A percentile compares a stretch with the other conserved stretches of the same genome.
Evolutionary conservation across 2,888 invertebrate genomes (phyloP).

Genomic region (Drosophila falleni): DNA sequence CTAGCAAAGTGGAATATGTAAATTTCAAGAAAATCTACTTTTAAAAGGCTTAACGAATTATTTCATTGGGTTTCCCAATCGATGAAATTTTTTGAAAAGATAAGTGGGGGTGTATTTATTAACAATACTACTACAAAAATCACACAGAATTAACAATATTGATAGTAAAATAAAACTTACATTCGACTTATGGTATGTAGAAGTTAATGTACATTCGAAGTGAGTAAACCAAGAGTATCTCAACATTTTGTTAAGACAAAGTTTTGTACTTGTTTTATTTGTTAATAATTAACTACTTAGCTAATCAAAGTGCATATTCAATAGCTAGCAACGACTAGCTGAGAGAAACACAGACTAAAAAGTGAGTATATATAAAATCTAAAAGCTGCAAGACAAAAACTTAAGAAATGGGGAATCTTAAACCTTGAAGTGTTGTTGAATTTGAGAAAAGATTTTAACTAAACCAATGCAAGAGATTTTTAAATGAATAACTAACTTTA

Average conservation of each 20-base stretch:
- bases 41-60: neutral
- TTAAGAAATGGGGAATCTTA: neutral
- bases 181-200: too few species aligned
- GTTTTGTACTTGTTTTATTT: neutral
- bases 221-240: neutral
- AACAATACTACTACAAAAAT: too few species aligned
- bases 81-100: too few species aligned
- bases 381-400: neutral
- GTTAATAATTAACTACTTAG: constrained; percentile 19
- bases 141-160: too few species aligned
- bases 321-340: neutral
- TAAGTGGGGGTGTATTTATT: too few species aligned
- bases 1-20: too few species aligned
- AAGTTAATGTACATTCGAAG: neutral
- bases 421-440: neutral
- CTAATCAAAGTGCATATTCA: constrained; percentile 18
- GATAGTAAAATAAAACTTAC: too few species aligned
- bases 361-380: neutral
- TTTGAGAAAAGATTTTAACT: neutral
- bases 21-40: neutral
- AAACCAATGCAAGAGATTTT: neutral
- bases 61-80: neutral
- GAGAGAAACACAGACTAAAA: neutral
- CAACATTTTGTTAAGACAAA: neutral
- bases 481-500: neutral